These are phyloP conservation scores for Ameiurus melas DNA, from an alignment of 2,113 vertebrate genomes.

Conservation along the genomic window DNA sequence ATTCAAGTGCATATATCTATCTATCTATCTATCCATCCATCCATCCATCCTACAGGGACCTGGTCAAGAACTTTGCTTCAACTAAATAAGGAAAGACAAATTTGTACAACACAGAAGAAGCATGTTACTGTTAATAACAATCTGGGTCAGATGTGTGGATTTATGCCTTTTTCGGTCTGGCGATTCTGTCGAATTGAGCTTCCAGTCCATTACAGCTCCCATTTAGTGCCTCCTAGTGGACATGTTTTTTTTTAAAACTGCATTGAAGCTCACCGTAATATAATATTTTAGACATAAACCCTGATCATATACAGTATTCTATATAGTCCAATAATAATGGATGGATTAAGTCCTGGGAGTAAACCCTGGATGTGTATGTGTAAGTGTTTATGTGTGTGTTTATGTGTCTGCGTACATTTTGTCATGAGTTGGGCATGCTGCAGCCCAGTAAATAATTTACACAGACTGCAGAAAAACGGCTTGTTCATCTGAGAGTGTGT, in stretches of 20 bases:
- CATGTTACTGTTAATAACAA: not conserved
- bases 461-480: slow-evolving; percentile 66
- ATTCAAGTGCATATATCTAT: not conserved
- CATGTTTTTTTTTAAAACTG: not conserved
- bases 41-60: not conserved
- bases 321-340: not conserved
- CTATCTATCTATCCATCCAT: too few species aligned
- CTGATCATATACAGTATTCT: too few species aligned
- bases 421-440: slow-evolving; percentile 13
- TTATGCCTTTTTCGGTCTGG: not conserved
- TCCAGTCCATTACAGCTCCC: not conserved
- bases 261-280: not conserved
- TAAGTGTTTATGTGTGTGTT: not conserved
- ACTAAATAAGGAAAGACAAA: not conserved
- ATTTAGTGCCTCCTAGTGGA: slow-evolving; percentile 4
- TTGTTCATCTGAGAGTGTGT: not conserved
- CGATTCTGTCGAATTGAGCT: not conserved
- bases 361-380: not conserved
- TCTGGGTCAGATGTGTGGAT: not conserved
- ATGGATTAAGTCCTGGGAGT: not conserved
- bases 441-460: slow-evolving; percentile 71
- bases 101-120: not conserved
- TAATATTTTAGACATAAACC: not conserved
- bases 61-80: not conserved
- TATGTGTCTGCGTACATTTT: not conserved